These are phyloP conservation scores for Bufo bufo DNA, from an alignment of 2,113 vertebrate species.

Conservation along the genomic window DNA sequence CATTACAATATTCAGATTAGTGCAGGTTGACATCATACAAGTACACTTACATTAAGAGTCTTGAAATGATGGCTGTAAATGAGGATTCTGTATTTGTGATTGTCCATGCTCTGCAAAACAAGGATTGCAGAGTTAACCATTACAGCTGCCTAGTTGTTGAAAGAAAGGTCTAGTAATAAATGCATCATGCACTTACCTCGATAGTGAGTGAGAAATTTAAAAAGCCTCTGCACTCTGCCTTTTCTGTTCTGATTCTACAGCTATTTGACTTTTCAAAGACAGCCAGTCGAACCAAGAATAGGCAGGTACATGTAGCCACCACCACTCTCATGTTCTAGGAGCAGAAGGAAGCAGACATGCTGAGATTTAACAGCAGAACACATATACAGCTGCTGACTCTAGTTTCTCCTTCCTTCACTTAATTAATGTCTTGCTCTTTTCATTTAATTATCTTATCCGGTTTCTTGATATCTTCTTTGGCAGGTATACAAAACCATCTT, in stretches of 20 bases:
- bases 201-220: neutral
- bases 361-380: slow-evolving; percentile 47
- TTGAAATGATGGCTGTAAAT: slow-evolving; percentile 37
- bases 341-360: neutral
- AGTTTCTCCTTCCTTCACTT: neutral
- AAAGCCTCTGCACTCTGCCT: neutral
- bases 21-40: neutral
- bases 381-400: neutral
- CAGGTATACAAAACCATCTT: slow-evolving; percentile 53
- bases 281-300: slow-evolving; percentile 41
- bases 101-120: slow-evolving; percentile 18
- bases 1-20: neutral
- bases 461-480: neutral
- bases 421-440: neutral
- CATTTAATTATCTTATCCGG: neutral
- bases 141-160: neutral
- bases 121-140: neutral
- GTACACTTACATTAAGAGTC: slow-evolving; percentile 32
- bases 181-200: neutral
- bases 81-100: slow-evolving; percentile 18
- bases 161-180: neutral
- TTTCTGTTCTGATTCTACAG: slow-evolving; percentile 10
- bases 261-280: neutral
- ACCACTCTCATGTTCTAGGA: slow-evolving; percentile 50
- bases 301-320: slow-evolving; percentile 25